Conservation (phyloP, 2,888 invertebrate genomes). For the Callyntrura sp. region DNA sequence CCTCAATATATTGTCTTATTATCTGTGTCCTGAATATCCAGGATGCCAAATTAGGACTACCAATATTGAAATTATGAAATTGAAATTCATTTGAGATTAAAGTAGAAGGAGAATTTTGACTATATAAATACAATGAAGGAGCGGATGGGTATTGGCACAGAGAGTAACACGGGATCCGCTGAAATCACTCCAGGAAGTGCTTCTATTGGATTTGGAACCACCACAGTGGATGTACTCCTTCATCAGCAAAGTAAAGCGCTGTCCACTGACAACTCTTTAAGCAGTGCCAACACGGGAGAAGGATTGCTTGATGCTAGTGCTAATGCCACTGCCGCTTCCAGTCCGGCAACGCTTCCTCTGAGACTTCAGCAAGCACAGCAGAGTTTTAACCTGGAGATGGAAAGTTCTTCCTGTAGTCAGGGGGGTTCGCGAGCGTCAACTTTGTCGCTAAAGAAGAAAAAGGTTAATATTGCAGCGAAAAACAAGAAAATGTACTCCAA, state of each 20-base stretch:
- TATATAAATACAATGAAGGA: conserved; percentile 67
- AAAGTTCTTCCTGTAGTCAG: conserved; percentile 44
- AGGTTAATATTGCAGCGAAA: conserved; percentile 67
- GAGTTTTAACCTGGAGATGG: conserved; percentile 39
- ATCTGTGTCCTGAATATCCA: too few species aligned
- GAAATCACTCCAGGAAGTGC: conserved; percentile 31
- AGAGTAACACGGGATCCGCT: conserved; percentile 21
- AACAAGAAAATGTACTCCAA: conserved; percentile 23
- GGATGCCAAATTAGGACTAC: too few species aligned
- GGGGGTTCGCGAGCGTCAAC: conserved; percentile 64
- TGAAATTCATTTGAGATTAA: not conserved
- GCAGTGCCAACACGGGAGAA: conserved; percentile 41
- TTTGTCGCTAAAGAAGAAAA: conserved; percentile 69
- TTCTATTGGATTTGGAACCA: conserved; percentile 24
- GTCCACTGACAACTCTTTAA: conserved; percentile 68
- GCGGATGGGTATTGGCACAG: conserved; percentile 53
- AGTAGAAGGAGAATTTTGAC: not conserved
- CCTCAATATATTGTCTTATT: too few species aligned
- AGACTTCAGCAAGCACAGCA: too few species aligned
- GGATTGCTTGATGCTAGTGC: conserved; percentile 37
- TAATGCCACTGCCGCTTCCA: conserved; percentile 61
- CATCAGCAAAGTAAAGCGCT: conserved; percentile 63
- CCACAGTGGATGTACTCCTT: conserved; percentile 38
- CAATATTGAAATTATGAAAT: not conserved
- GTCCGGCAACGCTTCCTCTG: conserved; percentile 66